These are phyloP conservation scores for Catalaphyllia jardinei DNA, from an alignment of 64 coral and sea anemone species.

Conservation along the genomic window DNA sequence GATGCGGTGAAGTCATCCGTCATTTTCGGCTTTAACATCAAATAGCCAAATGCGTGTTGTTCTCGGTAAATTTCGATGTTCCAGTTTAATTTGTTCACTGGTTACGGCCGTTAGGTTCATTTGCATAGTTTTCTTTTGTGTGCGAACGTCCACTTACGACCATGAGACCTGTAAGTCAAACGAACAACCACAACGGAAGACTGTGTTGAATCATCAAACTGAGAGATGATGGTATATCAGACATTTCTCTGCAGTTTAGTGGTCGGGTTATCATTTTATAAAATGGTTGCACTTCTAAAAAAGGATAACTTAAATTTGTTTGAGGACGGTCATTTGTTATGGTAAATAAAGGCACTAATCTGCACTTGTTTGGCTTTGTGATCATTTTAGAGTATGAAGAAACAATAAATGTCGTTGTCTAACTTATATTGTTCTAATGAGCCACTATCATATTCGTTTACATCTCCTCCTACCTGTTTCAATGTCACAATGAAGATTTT, in stretches of 20 bases:
- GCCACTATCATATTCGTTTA: neutral
- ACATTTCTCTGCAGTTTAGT: neutral
- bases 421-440: neutral
- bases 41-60: neutral
- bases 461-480: too few species aligned
- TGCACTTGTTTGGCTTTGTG: neutral
- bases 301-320: neutral
- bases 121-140: conserved; percentile 8
- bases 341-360: neutral
- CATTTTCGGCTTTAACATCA: neutral
- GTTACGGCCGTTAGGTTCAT: conserved; percentile 16
- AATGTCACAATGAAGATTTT: too few species aligned
- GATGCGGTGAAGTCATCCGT: neutral
- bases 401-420: neutral
- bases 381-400: neutral
- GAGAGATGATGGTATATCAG: neutral
- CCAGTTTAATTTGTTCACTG: conserved; percentile 1
- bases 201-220: neutral
- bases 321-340: neutral
- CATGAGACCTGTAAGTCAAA: neutral
- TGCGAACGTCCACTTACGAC: neutral
- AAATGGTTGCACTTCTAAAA: neutral
- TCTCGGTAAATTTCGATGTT: neutral
- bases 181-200: neutral
- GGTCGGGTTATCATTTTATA: neutral